These are phyloP conservation scores for Nothocercus julius DNA, from an alignment of 2,113 vertebrate genomes.

Conservation along the genomic window DNA sequence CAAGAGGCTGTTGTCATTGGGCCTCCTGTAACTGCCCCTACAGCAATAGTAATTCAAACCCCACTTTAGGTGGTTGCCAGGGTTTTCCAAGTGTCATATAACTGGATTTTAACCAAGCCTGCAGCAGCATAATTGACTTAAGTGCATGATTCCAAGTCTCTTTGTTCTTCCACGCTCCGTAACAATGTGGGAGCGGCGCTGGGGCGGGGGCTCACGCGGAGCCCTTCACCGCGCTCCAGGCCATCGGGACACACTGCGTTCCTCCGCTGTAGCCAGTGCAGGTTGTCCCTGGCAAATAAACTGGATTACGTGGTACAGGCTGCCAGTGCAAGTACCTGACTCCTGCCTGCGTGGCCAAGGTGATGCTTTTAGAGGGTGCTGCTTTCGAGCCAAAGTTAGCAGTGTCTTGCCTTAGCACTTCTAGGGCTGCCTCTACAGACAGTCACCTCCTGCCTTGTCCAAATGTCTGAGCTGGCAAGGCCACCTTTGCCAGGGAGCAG, in stretches of 20 bases:
- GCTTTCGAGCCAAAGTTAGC: background rate
- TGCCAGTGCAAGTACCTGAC: background rate
- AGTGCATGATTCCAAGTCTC: constrained; percentile 54
- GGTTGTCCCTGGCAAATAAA: background rate
- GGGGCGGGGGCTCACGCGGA: background rate
- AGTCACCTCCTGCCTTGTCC: background rate
- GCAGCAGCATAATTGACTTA: constrained; percentile 57
- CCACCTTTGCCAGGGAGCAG: too few species aligned
- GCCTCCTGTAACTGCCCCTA: background rate
- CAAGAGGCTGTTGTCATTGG: background rate
- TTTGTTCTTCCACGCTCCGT: background rate
- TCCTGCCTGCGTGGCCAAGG: background rate
- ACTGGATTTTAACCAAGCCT: constrained; percentile 55
- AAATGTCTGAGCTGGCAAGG: background rate
- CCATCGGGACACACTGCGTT: background rate
- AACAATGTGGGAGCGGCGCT: background rate
- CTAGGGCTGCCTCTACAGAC: background rate
- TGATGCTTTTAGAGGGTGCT: background rate
- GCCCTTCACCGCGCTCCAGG: background rate
- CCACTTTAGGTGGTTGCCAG: background rate
- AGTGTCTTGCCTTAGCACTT: too few species aligned
- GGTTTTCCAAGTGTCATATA: background rate
- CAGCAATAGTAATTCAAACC: background rate
- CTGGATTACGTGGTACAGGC: too few species aligned
- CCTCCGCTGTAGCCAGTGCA: rapidly evolving